phyloP scores from a whole-genome alignment of 1,140 invertebrate genomes.

The Mylabris phalerata region DNA sequence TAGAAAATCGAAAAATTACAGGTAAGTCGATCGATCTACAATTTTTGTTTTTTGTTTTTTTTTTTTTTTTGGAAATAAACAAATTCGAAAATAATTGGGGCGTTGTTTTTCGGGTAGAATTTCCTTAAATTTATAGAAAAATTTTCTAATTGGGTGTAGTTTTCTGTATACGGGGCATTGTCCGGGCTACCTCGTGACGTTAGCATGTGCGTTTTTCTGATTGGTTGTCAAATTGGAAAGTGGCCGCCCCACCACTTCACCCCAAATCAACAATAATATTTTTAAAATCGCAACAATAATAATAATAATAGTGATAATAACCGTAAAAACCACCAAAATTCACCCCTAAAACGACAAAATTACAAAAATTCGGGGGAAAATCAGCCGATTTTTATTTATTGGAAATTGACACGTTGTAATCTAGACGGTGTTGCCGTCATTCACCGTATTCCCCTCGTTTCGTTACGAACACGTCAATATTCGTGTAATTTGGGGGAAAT shows the following conservation, averaged over 20 bases:
- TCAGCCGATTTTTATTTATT: background rate
- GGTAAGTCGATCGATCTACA: too few relatives aligned
- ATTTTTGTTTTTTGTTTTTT: background rate
- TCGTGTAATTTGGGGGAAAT: too few relatives aligned
- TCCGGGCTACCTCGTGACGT: slow-evolving; percentile 28
- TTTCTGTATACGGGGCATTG: slow-evolving; percentile 17
- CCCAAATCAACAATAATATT: background rate
- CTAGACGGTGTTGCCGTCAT: too few relatives aligned
- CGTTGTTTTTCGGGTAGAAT: background rate
- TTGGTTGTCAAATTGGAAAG: slow-evolving; percentile 12
- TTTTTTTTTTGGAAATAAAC: background rate
- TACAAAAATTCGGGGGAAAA: background rate
- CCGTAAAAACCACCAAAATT: background rate
- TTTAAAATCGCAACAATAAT: background rate
- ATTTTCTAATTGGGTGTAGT: background rate
- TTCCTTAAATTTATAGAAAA: too few relatives aligned
- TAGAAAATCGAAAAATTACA: too few relatives aligned
- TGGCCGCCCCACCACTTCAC: background rate
- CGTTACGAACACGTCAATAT: too few relatives aligned
- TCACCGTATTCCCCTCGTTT: too few relatives aligned
- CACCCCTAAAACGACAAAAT: background rate
- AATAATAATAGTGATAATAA: background rate
- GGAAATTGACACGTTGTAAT: too few relatives aligned
- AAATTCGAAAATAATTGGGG: background rate
- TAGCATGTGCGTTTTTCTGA: slow-evolving; percentile 27